phyloP scores from a whole-genome alignment of 2,797 vertebrate species.

The Aeoliscus strigatus region DNA sequence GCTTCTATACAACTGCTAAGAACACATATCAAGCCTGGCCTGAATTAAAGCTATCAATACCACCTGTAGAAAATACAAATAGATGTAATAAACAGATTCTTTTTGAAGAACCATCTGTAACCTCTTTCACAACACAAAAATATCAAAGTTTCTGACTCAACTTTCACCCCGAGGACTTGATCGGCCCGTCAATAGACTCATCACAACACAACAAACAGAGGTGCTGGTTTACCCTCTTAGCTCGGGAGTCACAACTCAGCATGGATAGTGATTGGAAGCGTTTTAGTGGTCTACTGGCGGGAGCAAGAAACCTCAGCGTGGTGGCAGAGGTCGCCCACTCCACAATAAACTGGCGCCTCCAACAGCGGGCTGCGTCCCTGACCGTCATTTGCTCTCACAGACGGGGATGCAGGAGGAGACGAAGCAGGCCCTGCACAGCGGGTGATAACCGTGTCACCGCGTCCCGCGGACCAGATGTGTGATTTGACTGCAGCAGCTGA shows the following conservation, averaged over 20 bases:
- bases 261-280: conserved; percentile 51
- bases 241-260: conserved; percentile 24
- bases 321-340: conserved; percentile 67
- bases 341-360: conserved; percentile 66
- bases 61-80: conserved; percentile 14
- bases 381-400: conserved; percentile 27
- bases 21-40: conserved; percentile 15
- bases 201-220: conserved; percentile 21
- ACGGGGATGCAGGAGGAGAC: not conserved
- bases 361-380: conserved; percentile 21
- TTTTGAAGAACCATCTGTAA: conserved; percentile 13
- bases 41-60: conserved; percentile 15
- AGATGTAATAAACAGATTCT: conserved; percentile 19
- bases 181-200: conserved; percentile 3
- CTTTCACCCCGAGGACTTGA: conserved; percentile 10
- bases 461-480: conserved; percentile 16
- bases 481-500: conserved; percentile 43
- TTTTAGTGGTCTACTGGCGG: conserved; percentile 68
- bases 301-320: conserved; percentile 67
- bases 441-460: conserved; percentile 13
- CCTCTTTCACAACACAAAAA: conserved; percentile 18
- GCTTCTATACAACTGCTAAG: conserved; percentile 24
- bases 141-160: conserved; percentile 6
- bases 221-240: too few relatives aligned
- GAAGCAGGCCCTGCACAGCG: not conserved